Base-by-base conservation (phyloP, 2,888 invertebrate species). In the Leptodirus hochenwartii region DNA sequence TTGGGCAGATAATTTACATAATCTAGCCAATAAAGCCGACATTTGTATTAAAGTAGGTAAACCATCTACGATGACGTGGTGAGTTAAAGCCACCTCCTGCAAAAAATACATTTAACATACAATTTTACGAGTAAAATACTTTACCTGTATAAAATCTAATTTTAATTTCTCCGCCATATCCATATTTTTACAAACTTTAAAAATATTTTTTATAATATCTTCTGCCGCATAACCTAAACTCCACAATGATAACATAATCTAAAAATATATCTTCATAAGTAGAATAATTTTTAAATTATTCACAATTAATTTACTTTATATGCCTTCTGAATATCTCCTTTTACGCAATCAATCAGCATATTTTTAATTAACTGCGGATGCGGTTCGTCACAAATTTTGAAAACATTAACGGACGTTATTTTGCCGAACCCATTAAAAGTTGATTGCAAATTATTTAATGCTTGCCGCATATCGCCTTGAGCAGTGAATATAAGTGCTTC, bases 361-460 rank as follows among this genome's bases (percentile, higher is more conserved):
- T 78, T 73, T 53, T 82, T 79, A 27, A 98, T 76, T 2, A 91
- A 58, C 51, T 91, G 65, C 0, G 98, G 98, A 60, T 96, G 96
- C 0, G 98, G 98, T 56, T 98, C 96, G 54, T 99, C 98, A 53
- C 98, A 99, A 6, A 96, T 93, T 66, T 91, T 93, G 53, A 95
- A 96, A 12, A 98, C 98, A 61, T 93, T 87, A 41, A 81, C 79
- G 28, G 82, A 74, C 40, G 76, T 84, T n/a, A 99, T 79, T 45
- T 77, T 73, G 2, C 76, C 79, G 57, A 90, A 95, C 5, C 88
- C 90, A 51, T 91, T 88, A 28, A 76, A 77, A 0, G 90, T 90
- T 1, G 90, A 87, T 57, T 98, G 96, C 31, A 98, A 59, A 62
- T 98, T 98, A 59, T 99, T 99, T 25, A 99, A 62, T 0, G 82